phyloP scores from a whole-genome alignment of 1,140 invertebrate species.

The Brachionus manjavacas region DNA sequence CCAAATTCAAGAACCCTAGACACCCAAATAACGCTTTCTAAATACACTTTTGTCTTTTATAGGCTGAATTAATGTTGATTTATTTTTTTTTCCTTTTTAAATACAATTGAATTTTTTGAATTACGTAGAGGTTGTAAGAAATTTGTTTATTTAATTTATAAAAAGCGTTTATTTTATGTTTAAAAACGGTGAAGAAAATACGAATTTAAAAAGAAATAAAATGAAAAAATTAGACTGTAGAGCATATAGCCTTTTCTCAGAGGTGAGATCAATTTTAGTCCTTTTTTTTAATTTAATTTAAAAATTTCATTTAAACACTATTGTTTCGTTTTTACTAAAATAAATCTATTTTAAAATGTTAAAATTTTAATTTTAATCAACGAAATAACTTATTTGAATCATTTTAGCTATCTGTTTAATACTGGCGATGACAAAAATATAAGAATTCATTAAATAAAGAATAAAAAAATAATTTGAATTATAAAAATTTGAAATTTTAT shows the following conservation, averaged over 20 bases:
- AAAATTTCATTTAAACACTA: background rate
- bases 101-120: background rate
- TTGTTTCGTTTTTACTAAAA: background rate
- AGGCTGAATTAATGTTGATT: background rate
- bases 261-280: background rate
- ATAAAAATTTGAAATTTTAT: too few relatives aligned
- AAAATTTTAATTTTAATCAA: background rate
- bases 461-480: too few relatives aligned
- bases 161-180: background rate
- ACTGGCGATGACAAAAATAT: too few relatives aligned
- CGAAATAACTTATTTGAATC: too few relatives aligned
- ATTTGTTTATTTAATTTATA: background rate
- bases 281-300: background rate
- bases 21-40: background rate
- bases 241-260: background rate
- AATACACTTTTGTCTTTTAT: background rate
- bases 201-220: background rate
- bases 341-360: slow-evolving; percentile 1
- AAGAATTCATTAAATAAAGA: too few relatives aligned
- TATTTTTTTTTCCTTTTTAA: background rate
- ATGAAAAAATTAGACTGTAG: background rate
- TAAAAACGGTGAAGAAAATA: background rate
- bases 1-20: background rate
- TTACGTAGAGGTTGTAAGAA: background rate
- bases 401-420: too few relatives aligned